phyloP scores from a whole-genome alignment of 2,113 vertebrate species.

The Rhombomys opimus region DNA sequence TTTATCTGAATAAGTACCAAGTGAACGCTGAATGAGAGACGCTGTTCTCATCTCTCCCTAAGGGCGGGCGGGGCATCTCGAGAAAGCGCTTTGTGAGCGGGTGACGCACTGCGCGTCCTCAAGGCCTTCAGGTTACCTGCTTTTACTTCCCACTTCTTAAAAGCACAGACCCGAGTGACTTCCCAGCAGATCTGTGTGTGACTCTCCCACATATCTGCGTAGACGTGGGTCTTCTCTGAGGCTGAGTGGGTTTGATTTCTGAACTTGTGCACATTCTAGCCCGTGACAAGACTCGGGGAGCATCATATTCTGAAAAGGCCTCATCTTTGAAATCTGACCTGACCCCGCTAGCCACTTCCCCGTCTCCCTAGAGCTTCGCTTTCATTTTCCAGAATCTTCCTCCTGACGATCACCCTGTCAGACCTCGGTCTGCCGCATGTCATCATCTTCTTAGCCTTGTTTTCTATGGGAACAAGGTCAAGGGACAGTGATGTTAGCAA shows the following conservation, averaged over 20 bases:
- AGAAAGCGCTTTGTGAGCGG: not conserved
- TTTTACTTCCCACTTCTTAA: slow-evolving; percentile 40
- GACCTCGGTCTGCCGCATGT: slow-evolving; percentile 22
- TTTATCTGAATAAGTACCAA: not conserved
- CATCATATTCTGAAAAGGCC: not conserved
- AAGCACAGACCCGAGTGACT: not conserved
- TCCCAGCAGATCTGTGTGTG: not conserved
- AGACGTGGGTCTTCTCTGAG: slow-evolving; percentile 54
- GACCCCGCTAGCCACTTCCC: not conserved
- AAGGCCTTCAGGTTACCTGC: not conserved
- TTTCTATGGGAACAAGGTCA: slow-evolving; percentile 67
- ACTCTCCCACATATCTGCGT: not conserved
- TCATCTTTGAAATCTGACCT: slow-evolving; percentile 35
- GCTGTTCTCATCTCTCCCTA: not conserved
- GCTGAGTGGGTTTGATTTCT: slow-evolving; percentile 45
- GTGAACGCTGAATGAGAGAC: not conserved
- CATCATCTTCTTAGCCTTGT: slow-evolving; percentile 72
- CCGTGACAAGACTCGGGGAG: not conserved
- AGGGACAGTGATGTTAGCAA: slow-evolving; percentile 52
- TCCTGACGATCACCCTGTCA: not conserved
- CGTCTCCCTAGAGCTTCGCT: not conserved
- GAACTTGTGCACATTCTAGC: slow-evolving; percentile 1
- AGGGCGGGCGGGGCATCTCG: not conserved
- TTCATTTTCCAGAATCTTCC: slow-evolving; percentile 3
- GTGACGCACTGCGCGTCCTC: not conserved